Percentiles rank a stretch among this genome's conserved stretches.
Evolutionary conservation across 2,888 invertebrate species (phyloP).

Genomic region (Nomada lathburiana): DNA sequence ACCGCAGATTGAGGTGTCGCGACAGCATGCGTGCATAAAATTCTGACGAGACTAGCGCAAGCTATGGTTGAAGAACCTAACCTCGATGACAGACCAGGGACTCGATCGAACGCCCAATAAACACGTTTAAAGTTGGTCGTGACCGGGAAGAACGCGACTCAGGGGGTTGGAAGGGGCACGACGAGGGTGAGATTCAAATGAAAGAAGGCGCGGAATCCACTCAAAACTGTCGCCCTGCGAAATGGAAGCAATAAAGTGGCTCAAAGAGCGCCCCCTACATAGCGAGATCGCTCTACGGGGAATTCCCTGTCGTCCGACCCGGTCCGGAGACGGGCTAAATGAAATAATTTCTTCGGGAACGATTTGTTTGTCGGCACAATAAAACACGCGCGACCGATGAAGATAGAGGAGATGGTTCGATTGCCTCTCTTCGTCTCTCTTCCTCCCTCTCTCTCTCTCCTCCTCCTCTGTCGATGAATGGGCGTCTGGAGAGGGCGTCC

Average conservation of each 20-base stretch:
- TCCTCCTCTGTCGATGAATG: constrained; percentile 52
- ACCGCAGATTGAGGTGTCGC: too few relatives aligned
- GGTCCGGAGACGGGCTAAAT: constrained; percentile 42
- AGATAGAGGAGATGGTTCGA: constrained; percentile 57
- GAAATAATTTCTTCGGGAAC: constrained; percentile 66
- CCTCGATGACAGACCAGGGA: neutral
- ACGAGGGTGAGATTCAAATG: constrained; percentile 33
- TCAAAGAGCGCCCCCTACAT: constrained; percentile 30
- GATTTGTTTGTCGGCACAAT: constrained; percentile 54
- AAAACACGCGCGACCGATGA: constrained; percentile 47
- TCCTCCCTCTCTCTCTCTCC: neutral
- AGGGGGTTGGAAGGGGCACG: neutral
- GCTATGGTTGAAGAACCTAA: neutral
- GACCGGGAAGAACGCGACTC: neutral
- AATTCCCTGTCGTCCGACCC: constrained; percentile 11
- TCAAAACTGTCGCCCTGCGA: constrained; percentile 32
- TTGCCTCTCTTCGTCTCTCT: constrained; percentile 23
- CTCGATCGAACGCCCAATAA: constrained; percentile 19
- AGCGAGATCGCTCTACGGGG: constrained; percentile 9
- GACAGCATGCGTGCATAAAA: too few relatives aligned
- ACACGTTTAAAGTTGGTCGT: constrained; percentile 6
- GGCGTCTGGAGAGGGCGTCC: constrained; percentile 69
- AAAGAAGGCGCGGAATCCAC: constrained; percentile 25
- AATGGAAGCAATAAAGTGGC: constrained; percentile 49
- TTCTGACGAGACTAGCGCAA: too few relatives aligned